These are phyloP conservation scores for Labeo rohita DNA, from an alignment of 2,113 vertebrate genomes.

Conservation along the genomic window DNA sequence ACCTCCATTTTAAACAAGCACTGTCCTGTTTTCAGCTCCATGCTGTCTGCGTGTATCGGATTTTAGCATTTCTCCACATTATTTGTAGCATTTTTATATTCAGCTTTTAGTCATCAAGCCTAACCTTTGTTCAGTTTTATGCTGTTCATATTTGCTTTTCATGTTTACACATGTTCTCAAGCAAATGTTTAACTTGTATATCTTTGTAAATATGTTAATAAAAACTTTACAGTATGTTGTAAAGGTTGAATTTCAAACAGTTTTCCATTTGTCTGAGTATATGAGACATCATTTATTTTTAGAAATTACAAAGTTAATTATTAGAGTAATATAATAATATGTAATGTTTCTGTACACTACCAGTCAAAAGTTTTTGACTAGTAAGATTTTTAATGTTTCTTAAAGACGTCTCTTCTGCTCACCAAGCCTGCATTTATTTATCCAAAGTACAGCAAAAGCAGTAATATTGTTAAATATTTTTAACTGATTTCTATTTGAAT, in stretches of 20 bases:
- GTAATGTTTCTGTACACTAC: too few species aligned
- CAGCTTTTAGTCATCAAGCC: not conserved
- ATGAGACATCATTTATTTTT: not conserved
- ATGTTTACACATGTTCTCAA: not conserved
- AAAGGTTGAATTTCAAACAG: not conserved
- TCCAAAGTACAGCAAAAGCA: too few species aligned
- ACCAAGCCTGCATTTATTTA: too few species aligned
- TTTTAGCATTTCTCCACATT: not conserved
- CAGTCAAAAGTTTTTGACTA: too few species aligned
- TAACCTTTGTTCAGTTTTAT: not conserved
- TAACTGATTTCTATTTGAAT: too few species aligned
- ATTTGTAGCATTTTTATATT: not conserved
- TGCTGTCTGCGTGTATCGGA: not conserved
- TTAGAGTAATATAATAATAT: not conserved
- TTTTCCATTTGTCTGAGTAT: not conserved
- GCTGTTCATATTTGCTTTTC: not conserved
- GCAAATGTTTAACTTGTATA: conserved; percentile 4
- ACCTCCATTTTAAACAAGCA: not conserved
- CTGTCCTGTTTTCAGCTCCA: not conserved
- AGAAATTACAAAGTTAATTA: not conserved
- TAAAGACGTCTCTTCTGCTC: too few species aligned
- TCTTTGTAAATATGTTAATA: conserved; percentile 56
- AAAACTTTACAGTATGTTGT: conserved; percentile 20
- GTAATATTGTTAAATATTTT: too few species aligned
- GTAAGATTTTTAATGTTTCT: too few species aligned